Evolutionary conservation across 2,113 vertebrate species (phyloP), one percentile per base, ranked within the genome.

Genomic region (Delphinus delphis): DNA sequence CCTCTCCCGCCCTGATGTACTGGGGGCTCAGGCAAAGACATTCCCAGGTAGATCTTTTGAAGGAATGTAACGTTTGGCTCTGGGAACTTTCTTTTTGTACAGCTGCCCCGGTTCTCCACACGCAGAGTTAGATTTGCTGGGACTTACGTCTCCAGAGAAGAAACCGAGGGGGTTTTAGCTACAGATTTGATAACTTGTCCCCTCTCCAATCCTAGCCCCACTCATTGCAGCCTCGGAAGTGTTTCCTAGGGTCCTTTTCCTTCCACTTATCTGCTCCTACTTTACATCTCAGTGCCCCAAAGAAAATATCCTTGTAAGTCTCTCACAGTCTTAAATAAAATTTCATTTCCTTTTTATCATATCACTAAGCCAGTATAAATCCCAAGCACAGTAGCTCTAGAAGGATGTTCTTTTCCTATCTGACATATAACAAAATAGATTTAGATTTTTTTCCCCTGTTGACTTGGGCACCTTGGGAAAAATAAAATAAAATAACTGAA

Each of bases 161-260:
- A 79, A 81, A 55, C 26, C 23, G 0, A 9, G 67, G 76, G 36
- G 2, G 38, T 62, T 6, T 68, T 31, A 74, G 12, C 41, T 3
- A 3, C 53, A 33, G 31, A 6, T 41, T 31, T 38, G 36, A 3
- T 41, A 5, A 17, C 33, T 38, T 17, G 44, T 58, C 21, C 55
- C n/a, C 47, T 74, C 17, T 74, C 17, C 67, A 47, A 0, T 14
- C 47, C 74, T 38, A 2, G 14, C 20, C 10, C 44, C 58, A 0
- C 38, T 5, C 13, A 0, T 4, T 14, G 4, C 14, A 1, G 50
- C 47, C 33, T 14, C 41, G 15, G 55, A 38, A 1, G 9, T 38
- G 47, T 38, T 38, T 50, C 38, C 12, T n/a, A 28, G 53, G 23
- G 50, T 41, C 53, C 6, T 26, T 15, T 67, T 41, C 31, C 71